Evolutionary conservation across 2,113 vertebrate genomes (phyloP).

Genomic region (Castor canadensis): DNA sequence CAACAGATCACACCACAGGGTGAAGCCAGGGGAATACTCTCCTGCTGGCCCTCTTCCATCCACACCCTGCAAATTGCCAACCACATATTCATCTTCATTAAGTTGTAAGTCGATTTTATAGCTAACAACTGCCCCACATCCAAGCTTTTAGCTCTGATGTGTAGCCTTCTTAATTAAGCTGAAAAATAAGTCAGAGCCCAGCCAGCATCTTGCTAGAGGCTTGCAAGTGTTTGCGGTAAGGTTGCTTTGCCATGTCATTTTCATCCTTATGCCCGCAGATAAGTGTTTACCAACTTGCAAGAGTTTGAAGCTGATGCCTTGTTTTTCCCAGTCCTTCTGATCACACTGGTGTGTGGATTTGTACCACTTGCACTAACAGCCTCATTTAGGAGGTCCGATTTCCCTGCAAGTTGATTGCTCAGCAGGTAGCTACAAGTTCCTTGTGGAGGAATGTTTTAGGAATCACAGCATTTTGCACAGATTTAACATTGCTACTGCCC

Average conservation of each 20-base stretch:
- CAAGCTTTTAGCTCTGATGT: not conserved
- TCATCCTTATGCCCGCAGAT: rapidly evolving
- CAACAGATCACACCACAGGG: rapidly evolving
- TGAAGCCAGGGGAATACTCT: rapidly evolving
- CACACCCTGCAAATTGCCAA: rapidly evolving
- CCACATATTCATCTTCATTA: too few species aligned
- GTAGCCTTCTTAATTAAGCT: not conserved
- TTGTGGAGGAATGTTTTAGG: too few species aligned
- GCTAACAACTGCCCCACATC: not conserved
- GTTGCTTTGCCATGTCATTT: not conserved
- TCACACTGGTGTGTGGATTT: not conserved
- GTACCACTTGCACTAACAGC: not conserved
- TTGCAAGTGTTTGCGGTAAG: rapidly evolving
- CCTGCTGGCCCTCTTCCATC: rapidly evolving
- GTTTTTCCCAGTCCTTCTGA: not conserved
- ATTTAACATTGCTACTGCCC: not conserved
- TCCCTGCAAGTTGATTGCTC: not conserved
- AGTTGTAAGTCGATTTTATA: too few species aligned
- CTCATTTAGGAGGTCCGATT: not conserved
- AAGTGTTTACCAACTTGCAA: not conserved
- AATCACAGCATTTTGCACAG: not conserved
- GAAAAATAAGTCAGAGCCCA: not conserved
- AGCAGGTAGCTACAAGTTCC: not conserved
- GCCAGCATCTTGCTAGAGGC: not conserved
- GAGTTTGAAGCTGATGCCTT: not conserved